These are phyloP conservation scores for Psylliodes chrysocephalus DNA, from an alignment of 2,888 invertebrate species.

Conservation along the genomic window DNA sequence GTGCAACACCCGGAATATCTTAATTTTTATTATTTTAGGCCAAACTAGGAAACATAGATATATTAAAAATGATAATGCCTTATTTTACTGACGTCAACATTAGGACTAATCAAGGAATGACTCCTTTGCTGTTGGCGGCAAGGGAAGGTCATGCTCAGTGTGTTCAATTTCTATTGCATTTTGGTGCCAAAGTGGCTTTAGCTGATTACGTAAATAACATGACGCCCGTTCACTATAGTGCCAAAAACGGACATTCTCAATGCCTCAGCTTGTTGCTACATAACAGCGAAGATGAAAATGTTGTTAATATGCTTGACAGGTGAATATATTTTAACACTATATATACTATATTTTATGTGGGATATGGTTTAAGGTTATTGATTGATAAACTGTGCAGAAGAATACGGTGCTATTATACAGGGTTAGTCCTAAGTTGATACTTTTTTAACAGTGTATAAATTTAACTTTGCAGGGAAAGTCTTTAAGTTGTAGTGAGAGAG, in stretches of 20 bases:
- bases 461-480: no score
- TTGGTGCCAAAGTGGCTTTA: conserved; percentile 68
- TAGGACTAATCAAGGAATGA: conserved; percentile 66
- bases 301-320: conserved; percentile 64
- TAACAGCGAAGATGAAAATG: conserved; percentile 63
- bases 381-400: no score
- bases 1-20: no score
- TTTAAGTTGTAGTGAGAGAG: no score
- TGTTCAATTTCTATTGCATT: conserved; percentile 68
- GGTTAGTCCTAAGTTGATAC: no score
- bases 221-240: conserved; percentile 61
- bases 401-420: no score
- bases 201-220: conserved; percentile 59
- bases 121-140: conserved; percentile 70
- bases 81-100: conserved; percentile 69
- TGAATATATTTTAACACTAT: conserved; percentile 46
- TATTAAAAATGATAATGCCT: conserved; percentile 67
- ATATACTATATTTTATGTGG: no score
- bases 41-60: conserved; percentile 69
- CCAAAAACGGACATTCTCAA: conserved; percentile 67
- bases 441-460: no score
- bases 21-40: no score
- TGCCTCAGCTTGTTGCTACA: conserved; percentile 68
- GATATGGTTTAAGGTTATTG: no score
- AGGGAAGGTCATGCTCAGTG: conserved; percentile 68